Evolutionary conservation across 2,113 vertebrate genomes (phyloP).

Genomic region (Marcusenius ussheri): DNA sequence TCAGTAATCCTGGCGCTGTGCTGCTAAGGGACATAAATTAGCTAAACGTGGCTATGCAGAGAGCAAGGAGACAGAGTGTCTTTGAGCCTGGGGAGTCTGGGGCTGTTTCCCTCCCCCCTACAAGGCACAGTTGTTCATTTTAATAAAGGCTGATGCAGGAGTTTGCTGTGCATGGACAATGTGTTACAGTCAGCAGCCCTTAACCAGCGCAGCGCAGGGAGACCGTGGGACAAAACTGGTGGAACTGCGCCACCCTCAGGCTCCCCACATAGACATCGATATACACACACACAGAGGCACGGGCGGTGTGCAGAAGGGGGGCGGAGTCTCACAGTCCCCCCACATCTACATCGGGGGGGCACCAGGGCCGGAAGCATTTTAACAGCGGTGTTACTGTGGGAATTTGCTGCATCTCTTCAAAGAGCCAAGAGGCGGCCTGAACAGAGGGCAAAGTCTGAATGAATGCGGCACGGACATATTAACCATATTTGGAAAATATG

Average conservation of each 20-base stretch:
- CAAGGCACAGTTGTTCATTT: constrained; percentile 17
- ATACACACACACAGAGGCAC: background rate
- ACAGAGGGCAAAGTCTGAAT: background rate
- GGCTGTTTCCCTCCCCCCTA: background rate
- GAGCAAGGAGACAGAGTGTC: background rate
- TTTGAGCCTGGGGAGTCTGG: background rate
- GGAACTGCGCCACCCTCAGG: constrained; percentile 69
- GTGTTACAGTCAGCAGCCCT: constrained; percentile 55
- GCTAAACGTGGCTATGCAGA: background rate
- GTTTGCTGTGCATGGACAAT: constrained; percentile 13
- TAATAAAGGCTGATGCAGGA: constrained; percentile 37
- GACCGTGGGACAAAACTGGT: constrained; percentile 51
- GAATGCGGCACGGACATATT: background rate
- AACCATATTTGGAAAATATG: background rate
- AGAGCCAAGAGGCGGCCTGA: background rate
- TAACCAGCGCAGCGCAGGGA: constrained; percentile 40
- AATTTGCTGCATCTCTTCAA: background rate
- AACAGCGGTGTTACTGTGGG: background rate
- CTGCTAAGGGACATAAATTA: background rate
- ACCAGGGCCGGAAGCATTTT: background rate
- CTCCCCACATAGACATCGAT: constrained; percentile 22
- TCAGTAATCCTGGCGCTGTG: background rate
- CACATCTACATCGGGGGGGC: background rate
- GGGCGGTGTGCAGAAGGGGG: background rate
- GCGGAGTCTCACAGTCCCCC: background rate